A percentile compares a stretch with the other conserved stretches of the same genome.
These are phyloP conservation scores for Sebastes ruberrimus DNA, from an alignment of 2,797 vertebrate species.

Conservation along the genomic window DNA sequence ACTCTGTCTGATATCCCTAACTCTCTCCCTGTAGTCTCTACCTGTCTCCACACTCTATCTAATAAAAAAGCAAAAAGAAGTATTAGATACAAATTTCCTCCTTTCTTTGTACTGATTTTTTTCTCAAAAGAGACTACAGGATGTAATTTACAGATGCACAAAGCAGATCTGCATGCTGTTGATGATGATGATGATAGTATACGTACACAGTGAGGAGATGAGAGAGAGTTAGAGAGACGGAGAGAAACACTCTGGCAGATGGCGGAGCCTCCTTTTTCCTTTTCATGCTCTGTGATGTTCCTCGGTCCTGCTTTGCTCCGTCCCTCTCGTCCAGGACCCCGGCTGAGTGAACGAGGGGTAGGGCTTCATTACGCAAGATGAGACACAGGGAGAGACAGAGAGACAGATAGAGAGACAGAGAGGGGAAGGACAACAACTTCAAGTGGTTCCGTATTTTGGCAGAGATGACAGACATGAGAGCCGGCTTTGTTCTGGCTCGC, in stretches of 20 bases:
- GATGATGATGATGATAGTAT: neutral
- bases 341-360: constrained; percentile 42
- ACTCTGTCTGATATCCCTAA: neutral
- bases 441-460: constrained; percentile 54
- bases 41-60: neutral
- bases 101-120: neutral
- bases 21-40: neutral
- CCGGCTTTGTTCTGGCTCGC: constrained; percentile 51
- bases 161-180: neutral
- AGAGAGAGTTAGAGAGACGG: neutral
- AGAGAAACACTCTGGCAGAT: constrained; percentile 35
- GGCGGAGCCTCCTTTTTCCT: constrained; percentile 21
- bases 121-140: neutral
- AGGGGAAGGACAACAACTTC: constrained; percentile 36
- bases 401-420: neutral
- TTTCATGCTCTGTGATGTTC: constrained; percentile 49
- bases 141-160: neutral
- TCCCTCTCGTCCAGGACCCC: constrained; percentile 46
- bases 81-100: neutral
- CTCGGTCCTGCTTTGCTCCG: constrained; percentile 13
- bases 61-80: neutral
- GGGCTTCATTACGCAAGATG: constrained; percentile 55
- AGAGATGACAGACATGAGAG: constrained; percentile 47
- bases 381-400: constrained; percentile 9
- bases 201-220: neutral